Percentiles rank a stretch among this genome's conserved stretches.
Conservation (phyloP, 2,888 invertebrate genomes). For the Apodemia duryi region DNA sequence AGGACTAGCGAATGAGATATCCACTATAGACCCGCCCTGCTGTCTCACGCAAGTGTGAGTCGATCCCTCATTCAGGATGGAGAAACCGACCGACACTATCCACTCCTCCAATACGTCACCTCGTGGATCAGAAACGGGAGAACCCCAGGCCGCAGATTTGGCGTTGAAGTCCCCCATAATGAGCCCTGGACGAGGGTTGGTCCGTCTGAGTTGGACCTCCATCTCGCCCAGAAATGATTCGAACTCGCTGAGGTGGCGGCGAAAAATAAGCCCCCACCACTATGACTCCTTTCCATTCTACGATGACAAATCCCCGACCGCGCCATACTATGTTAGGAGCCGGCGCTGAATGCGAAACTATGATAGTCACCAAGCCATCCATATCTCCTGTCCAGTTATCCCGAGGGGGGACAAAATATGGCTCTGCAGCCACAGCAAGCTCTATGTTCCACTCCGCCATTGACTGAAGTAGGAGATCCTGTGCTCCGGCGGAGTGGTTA, state of each 20-base stretch:
- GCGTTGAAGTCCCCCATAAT: constrained; percentile 28
- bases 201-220: neutral
- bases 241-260: constrained; percentile 8
- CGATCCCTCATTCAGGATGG: too few species aligned
- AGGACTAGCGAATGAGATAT: constrained; percentile 26
- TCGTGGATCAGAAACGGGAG: constrained; percentile 20
- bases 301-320: constrained; percentile 16
- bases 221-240: constrained; percentile 19
- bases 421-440: neutral
- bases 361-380: too few species aligned
- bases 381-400: neutral
- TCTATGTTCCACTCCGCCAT: neutral
- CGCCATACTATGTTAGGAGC: neutral
- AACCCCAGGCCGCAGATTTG: constrained; percentile 25
- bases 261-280: constrained; percentile 31
- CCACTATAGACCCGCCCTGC: constrained; percentile 31
- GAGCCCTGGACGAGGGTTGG: neutral
- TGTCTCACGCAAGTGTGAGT: constrained; percentile 25
- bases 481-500: neutral
- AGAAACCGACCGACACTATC: too few species aligned
- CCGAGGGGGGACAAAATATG: neutral
- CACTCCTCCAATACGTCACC: too few species aligned
- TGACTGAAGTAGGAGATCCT: neutral
- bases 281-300: constrained; percentile 8
- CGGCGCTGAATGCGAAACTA: neutral